Evolutionary conservation across 2,888 invertebrate genomes (phyloP).

Genomic region (Steinernema carpocapsae): DNA sequence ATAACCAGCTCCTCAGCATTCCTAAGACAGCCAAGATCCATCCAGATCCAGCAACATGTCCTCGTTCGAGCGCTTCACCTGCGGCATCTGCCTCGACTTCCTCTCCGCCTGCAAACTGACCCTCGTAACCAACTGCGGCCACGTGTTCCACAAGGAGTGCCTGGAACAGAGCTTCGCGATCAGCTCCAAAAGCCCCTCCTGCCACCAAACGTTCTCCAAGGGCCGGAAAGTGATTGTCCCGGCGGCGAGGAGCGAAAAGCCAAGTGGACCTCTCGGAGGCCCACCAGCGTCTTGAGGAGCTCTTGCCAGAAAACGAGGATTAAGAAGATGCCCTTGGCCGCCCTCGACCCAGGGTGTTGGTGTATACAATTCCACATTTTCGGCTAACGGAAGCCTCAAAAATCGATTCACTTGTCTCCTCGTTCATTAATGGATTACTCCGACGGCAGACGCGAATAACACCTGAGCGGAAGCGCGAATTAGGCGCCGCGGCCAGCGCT

Average conservation of each 20-base stretch:
- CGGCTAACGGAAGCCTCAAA: too few species aligned
- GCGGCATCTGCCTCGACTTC: not conserved
- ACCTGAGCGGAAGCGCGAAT: constrained; percentile 30
- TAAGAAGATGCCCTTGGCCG: too few species aligned
- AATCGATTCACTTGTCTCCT: not conserved
- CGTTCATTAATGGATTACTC: constrained; percentile 25
- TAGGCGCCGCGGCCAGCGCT: not conserved
- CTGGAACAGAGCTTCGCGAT: not conserved
- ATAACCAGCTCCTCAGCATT: too few species aligned
- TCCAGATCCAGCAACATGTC: not conserved
- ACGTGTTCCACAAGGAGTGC: not conserved
- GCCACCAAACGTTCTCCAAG: not conserved
- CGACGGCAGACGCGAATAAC: constrained; percentile 12
- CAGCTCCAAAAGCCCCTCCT: not conserved
- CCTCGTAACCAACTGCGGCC: not conserved
- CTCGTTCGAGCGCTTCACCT: not conserved
- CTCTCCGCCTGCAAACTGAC: not conserved
- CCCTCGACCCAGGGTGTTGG: too few species aligned
- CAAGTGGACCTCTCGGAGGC: too few species aligned
- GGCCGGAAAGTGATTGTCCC: not conserved
- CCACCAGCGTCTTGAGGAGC: too few species aligned
- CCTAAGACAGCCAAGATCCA: too few species aligned
- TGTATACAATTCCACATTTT: too few species aligned
- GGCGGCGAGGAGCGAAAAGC: too few species aligned
- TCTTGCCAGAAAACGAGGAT: too few species aligned